Evolutionary conservation across 2,888 invertebrate genomes (phyloP), one percentile per base, ranked within the genome.

Genomic region (Tuta absoluta): DNA sequence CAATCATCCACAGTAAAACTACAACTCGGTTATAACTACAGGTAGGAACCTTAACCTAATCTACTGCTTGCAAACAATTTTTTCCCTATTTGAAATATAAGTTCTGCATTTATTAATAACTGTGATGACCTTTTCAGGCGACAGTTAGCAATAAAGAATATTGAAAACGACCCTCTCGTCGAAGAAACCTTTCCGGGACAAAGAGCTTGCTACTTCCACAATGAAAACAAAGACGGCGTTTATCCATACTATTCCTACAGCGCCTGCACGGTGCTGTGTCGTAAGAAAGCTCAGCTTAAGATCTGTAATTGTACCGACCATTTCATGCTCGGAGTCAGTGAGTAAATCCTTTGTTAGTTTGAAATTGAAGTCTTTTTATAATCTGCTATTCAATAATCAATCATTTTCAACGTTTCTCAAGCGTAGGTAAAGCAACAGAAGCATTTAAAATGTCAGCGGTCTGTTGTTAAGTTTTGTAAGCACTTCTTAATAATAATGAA

Each of bases 191-290:
- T 93, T 8, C 85, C 94, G 0, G 78, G 91, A 10, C 95, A 95
- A 77, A 92, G 96, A 10, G 94, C 94, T 58, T 96, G 96, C 74
- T 93, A 94, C 11, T 96, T 95, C 77, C 87, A 92, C 56, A 86
- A 94, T 65, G 96, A 96, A 81, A 94, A 94, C 63, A 82, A 92
- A 60, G 85, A 93, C 11, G 91, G 93, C 28, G 89, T 95, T 0
- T 95, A 95, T 78, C 90, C 92, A 0, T 87, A 92, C 66, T 96
- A 96, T 77, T 95, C 95, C 56, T 95, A 94, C 77, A 95, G 94
- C 73, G 94, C 95, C 0, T 96, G 96, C 75, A 93, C 93, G 0
- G 94, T 95, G 0, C 93, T 94, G 65, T 95, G 95, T 71, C 92
- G 95, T 57, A 95, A 95, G 78, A 86, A 89, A 66, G 93, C 93